Evolutionary conservation across 2,113 vertebrate species (phyloP), one percentile per base, ranked within the genome.

Genomic region (Cettia cetti): DNA sequence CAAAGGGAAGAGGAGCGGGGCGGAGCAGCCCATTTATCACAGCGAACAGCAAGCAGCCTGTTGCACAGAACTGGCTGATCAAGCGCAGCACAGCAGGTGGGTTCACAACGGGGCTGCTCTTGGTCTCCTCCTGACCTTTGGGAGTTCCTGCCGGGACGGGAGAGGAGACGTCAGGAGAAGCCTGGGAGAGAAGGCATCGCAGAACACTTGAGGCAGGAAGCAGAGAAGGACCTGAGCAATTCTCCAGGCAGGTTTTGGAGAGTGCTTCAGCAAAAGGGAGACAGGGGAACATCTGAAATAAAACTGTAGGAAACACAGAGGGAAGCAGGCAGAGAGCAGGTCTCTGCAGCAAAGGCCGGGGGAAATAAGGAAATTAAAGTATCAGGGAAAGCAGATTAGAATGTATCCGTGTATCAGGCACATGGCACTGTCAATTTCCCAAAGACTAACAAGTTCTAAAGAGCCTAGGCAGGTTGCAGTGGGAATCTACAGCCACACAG

Each of bases 281-380:
- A 54, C 0, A 0, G 19, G 19, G 35, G 2, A 79, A 40, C 50
- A 42, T 5, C 42, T 4, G 4, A 87, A 78, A 63, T 3, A 0
- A 26, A 74, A 45, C 60, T 31, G 19, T 22, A 78, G 47, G 54
- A 65, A 94, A 53, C 37, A 64, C 15, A 80, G 23, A 75, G 31
- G 15, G 26, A 84, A 74, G 56, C n/a, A 42, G n/a, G 28, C 45
- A 86, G 45, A 80, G n/a, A 74, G 37, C 45, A 59, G 26, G 37
- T 50, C 72, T 75, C 65, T 52, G 37, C 60, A 45, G 78, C 13
- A 28, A 84, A 70, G 10, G 50, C 24, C 35, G 39, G 1, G 15
- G 15, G 11, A 4, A 10, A 70, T 78, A 60, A 33, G 39, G 17
- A 70, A 88, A 77, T 12, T 3, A 18, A 72, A 8, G 1, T 7